Evolutionary conservation across 2,113 vertebrate genomes (phyloP), one percentile per base, ranked within the genome.

Genomic region (Neogale vison): DNA sequence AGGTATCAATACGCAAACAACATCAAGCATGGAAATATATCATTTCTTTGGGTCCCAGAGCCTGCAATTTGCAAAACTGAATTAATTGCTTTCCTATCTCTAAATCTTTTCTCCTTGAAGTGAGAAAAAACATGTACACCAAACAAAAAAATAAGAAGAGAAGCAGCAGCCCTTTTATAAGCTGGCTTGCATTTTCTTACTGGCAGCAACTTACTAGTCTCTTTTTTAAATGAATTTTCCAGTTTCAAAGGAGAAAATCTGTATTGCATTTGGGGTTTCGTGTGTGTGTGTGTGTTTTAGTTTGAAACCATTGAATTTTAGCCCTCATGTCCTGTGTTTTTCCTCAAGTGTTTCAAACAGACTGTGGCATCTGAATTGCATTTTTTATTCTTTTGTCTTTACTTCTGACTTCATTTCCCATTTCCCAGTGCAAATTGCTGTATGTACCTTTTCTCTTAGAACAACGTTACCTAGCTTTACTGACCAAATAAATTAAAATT

Each of bases 171-270:
- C 82, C 20, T 89, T 97, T 95, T 42, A 47, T 88, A 96, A 95
- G 71, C 84, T 95, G 90, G 74, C 95, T 92, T 96, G 31, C 55
- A 69, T 91, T 95, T 97, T 97, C 65, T 74, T 74, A 87, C 67
- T 96, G 96, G 95, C 96, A 97, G 50, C 65, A 96, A 96, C 76
- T 92, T 96, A 50, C 47, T 77, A 26, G 87, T 97, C n/a, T 90
- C 82, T 93, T 94, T 93, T 95, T 45, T 1, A 97, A 97, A 90
- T 88, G 77, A 85, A 92, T 97, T 97, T 98, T 96, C 93, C 93
- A 98, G 86, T 92, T 96, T 97, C 93, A 83, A 95, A 97, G 65
- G n/a, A 95, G 79, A 93, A 97, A 97, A 96, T 98, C 95, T 97
- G 74, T 84, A 88, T 69, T 90, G 52, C 74, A 92, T 96, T 97